phyloP scores from a whole-genome alignment of 2,797 vertebrate species.

The Myotis daubentonii region DNA sequence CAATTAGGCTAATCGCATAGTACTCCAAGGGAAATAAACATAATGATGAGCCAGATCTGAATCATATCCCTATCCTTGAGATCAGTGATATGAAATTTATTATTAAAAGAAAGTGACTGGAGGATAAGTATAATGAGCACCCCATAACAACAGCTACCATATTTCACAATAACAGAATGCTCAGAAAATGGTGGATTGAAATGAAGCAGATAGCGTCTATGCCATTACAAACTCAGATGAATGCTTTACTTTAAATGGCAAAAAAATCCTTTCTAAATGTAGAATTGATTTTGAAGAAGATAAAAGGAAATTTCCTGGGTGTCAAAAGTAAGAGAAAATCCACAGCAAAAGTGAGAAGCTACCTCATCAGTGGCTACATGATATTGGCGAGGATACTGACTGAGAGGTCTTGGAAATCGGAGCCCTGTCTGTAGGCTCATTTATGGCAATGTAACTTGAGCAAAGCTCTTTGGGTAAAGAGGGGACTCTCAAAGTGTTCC shows the following conservation, averaged over 20 bases:
- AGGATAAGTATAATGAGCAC: not conserved
- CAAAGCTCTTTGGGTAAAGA: not conserved
- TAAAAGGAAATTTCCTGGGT: not conserved
- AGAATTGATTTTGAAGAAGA: not conserved
- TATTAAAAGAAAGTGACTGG: not conserved
- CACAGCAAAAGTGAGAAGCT: not conserved
- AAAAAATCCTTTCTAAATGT: not conserved
- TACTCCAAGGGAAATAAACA: not conserved
- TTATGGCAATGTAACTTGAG: not conserved
- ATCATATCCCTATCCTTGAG: not conserved
- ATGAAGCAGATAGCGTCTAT: not conserved
- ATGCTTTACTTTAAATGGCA: not conserved
- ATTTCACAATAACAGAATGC: not conserved
- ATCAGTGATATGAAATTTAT: not conserved
- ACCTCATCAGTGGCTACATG: not conserved
- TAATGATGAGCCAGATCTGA: not conserved
- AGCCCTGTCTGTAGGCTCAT: not conserved
- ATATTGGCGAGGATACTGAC: not conserved
- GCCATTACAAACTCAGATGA: not conserved
- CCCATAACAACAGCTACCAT: not conserved
- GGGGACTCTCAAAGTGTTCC: not conserved
- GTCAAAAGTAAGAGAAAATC: not conserved
- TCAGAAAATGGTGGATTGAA: not conserved
- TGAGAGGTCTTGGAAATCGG: not conserved
- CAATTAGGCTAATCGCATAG: not conserved